Percentiles rank a stretch among this genome's conserved stretches.
phyloP scores from a whole-genome alignment of 2,113 vertebrate genomes.

The Ochotona princeps region DNA sequence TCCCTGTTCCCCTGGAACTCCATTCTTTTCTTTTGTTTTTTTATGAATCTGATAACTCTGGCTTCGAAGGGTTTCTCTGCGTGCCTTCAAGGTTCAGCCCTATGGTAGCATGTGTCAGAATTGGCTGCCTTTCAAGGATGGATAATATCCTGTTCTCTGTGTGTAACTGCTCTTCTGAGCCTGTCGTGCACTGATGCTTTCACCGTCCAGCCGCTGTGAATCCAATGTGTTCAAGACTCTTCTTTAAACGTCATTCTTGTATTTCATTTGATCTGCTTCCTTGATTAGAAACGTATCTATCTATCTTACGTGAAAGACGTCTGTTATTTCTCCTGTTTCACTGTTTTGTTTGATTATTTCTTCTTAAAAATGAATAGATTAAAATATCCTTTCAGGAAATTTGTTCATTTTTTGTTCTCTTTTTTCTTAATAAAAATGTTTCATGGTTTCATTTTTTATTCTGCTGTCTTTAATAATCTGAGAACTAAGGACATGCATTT shows the following conservation, averaged over 20 bases:
- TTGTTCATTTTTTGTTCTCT: background rate
- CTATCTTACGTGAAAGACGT: background rate
- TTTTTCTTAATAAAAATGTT: slow-evolving; percentile 7
- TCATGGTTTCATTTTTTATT: background rate
- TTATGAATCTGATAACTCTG: no score
- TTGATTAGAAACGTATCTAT: background rate
- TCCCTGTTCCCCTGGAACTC: no score
- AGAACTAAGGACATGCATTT: background rate
- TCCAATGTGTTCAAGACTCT: background rate
- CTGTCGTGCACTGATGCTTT: background rate
- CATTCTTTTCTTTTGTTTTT: no score
- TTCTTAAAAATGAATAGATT: no score
- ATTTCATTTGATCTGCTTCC: background rate
- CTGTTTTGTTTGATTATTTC: no score
- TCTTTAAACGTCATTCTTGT: background rate
- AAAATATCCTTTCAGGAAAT: background rate
- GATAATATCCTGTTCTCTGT: background rate
- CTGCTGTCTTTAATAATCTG: background rate
- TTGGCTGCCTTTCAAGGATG: background rate
- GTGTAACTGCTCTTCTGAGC: background rate
- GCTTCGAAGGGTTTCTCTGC: no score
- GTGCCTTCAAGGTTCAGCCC: no score
- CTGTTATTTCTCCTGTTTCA: background rate
- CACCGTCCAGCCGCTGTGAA: background rate
- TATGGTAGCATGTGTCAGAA: background rate